A percentile compares a stretch with the other conserved stretches of the same genome.
phyloP scores from a whole-genome alignment of 2,113 vertebrate species.

The Aptenodytes patagonicus region DNA sequence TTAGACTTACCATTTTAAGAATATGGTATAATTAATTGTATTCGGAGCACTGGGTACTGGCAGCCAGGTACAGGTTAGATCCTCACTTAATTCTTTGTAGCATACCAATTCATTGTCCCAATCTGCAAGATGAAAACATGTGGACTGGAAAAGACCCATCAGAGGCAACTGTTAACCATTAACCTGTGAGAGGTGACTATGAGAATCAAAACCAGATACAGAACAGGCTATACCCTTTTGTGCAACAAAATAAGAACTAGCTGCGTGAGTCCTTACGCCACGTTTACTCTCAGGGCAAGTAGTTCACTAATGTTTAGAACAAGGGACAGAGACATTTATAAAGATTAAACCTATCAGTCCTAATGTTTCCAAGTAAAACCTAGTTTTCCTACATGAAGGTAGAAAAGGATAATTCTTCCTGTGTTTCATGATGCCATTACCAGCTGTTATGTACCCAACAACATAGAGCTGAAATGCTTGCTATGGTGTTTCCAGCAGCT shows the following conservation, averaged over 20 bases:
- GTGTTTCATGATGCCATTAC: not conserved
- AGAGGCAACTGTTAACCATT: not conserved
- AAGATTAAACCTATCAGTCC: not conserved
- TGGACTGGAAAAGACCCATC: not conserved
- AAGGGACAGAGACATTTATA: not conserved
- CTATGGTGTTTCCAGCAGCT: not conserved
- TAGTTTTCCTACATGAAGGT: not conserved
- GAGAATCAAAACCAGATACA: not conserved
- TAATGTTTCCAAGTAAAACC: not conserved
- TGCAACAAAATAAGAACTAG: not conserved
- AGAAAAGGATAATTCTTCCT: not conserved
- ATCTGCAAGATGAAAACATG: constrained; percentile 16
- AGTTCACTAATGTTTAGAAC: not conserved
- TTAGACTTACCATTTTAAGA: constrained; percentile 62
- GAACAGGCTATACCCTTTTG: not conserved
- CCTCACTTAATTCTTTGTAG: constrained; percentile 25
- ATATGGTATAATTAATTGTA: not conserved
- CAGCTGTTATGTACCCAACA: not conserved
- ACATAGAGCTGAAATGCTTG: not conserved
- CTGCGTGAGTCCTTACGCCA: not conserved
- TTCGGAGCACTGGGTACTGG: not conserved
- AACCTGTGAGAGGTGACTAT: not conserved
- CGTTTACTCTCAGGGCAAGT: not conserved
- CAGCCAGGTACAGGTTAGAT: constrained; percentile 50
- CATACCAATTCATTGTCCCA: constrained; percentile 56